Conservation (phyloP, 2,888 invertebrate genomes). For the Macropis europaea region DNA sequence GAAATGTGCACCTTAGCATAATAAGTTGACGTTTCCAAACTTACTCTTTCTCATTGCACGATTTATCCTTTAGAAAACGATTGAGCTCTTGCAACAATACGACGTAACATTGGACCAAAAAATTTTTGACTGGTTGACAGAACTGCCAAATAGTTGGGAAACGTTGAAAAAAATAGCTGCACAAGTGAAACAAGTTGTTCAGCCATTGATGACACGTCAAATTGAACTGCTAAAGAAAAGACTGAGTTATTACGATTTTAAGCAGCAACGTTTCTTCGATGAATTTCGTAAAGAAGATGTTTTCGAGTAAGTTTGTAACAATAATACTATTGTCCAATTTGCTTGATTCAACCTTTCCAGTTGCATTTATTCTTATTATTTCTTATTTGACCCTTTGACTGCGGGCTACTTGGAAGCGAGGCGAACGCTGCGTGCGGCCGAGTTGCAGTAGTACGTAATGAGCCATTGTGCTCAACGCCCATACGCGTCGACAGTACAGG, state of each 20-base stretch:
- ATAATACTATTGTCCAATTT: neutral
- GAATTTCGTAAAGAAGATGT: slow-evolving; percentile 83
- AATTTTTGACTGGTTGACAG: slow-evolving; percentile 82
- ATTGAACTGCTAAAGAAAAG: slow-evolving; percentile 92
- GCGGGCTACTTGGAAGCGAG: no score
- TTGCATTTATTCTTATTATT: neutral
- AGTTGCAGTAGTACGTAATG: no score
- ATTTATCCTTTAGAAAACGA: slow-evolving; percentile 83
- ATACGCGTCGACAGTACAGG: no score
- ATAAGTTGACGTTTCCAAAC: no score
- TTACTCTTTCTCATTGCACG: neutral
- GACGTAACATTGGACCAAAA: slow-evolving; percentile 93
- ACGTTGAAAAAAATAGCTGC: slow-evolving; percentile 91
- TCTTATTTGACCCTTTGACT: no score
- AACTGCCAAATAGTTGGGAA: slow-evolving; percentile 93
- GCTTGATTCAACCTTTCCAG: neutral
- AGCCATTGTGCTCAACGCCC: no score
- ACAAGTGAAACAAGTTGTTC: slow-evolving; percentile 91
- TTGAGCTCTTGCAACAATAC: slow-evolving; percentile 91
- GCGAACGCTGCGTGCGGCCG: no score
- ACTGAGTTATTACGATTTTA: slow-evolving; percentile 89
- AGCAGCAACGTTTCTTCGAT: slow-evolving; percentile 88
- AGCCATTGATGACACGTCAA: slow-evolving; percentile 93
- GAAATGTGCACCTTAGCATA: no score
- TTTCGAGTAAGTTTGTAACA: slow-evolving; percentile 73